Base-by-base conservation (phyloP, 2,113 vertebrate genomes). In the Pterocles burchelli region DNA sequence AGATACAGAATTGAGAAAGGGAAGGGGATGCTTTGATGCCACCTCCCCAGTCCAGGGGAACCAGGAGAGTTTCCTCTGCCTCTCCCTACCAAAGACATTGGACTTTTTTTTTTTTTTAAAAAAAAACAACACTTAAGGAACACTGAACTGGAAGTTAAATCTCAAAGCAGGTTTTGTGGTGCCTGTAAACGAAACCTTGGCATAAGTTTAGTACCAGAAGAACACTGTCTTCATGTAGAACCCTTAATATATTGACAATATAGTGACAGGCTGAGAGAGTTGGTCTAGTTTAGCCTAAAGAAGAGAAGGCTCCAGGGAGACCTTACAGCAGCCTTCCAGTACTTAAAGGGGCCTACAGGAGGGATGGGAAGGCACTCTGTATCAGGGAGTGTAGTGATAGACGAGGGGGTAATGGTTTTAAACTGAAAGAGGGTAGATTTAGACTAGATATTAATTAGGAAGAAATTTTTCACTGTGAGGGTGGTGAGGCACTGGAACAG, bases 21-120 rank as follows among this genome's bases (percentile, higher is more conserved):
- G 28, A 87, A 66, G 22, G 26, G 33, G 14, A 59, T 90, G 13
- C 46, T 87, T 77, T 89, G 84, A 52, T 11, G 3, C 2, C 2
- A 2, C 0, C 0, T 9, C 25, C 13, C 10, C 3, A 38, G 34
- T 67, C 14, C 31, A 73, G 25, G 55, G 46, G 7, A 73, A 58
- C 28, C 18, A 41, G 61, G 26, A 55, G 26, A 57, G 18, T 63
- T 77, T 46, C n/a, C n/a, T n/a, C n/a, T 93, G 28, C 6, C 10
- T 84, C 13, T 8, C 12, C 8, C 52, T 78, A 26, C 26, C 29
- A 45, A 48, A 59, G 18, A 83, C 18, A 54, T 3, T 49, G 9
- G 17, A 33, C 6, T 58, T 68, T 5, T 24, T 52, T 5, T 19
- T 52, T 25, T 11, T 29, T 15, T 17, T 25, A 41, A 41, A 38